Evolutionary conservation across 2,888 invertebrate species (phyloP), one percentile per base, ranked within the genome.

Genomic region (Tenthredo distinguenda): DNA sequence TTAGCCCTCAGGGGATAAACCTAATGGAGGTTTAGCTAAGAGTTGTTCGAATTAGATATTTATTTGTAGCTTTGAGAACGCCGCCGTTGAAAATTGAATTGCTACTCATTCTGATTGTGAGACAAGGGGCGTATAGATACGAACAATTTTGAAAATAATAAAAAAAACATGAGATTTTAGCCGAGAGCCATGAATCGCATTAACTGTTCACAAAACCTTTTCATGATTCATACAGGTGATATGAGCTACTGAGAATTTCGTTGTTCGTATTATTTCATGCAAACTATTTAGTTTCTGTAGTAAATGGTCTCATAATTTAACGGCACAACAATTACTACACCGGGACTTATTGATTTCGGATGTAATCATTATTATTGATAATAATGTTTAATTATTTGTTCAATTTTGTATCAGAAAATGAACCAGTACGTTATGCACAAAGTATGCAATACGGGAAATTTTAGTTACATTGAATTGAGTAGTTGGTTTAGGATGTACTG

Each of bases 381-480:
- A 31, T 31, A 7, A 31, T 15, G 15, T 50, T 47, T 34, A 9
- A 43, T 7, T 18, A 43, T 72, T 72, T n/a, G 3, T 43, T 40
- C 1, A 10, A 31, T 68, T 31, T 31, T 10, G 26, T 26, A 50
- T n/a, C 18, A 5, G n/a, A 62, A 62, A 5, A 26, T 21, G 2
- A 10, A 26, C 26, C 0, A 40, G 6, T 37, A 71, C 9, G 81
- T 72, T 82, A 88, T 87, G 87, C 86, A 86, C 86, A 87, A 87
- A 26, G 84, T 87, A 84, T 55, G 83, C 21, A 85, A 82, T 15
- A 87, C 87, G 43, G 82, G 87, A 71, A 86, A 84, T 34, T 88
- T 88, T 83, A 84, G 86, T 86, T 86, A 86, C 84, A 87, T 89
- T 79, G 88, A 90, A 88, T 87, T 86, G 81, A 90, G 88, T 86